Percentiles rank a stretch among this genome's conserved stretches.
Conservation (phyloP, 2,888 invertebrate genomes). For the Sarcophaga carnaria region DNA sequence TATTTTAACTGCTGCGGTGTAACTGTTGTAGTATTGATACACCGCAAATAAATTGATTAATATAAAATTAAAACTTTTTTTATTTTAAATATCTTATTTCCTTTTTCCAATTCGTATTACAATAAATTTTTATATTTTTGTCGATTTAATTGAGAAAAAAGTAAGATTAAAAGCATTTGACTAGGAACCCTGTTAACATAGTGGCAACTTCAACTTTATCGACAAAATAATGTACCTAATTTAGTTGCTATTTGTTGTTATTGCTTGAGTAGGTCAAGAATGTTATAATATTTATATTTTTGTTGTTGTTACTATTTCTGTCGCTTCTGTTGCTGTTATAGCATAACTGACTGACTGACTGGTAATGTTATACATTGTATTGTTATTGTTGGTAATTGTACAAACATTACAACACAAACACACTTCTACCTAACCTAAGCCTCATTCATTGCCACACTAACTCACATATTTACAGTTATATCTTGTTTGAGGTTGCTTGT, state of each 20-base stretch:
- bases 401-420: slow-evolving; percentile 2
- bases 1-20: slow-evolving; percentile 12
- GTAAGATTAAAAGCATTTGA: not conserved
- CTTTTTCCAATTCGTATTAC: not conserved
- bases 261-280: slow-evolving; percentile 61
- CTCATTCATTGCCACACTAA: slow-evolving; percentile 60
- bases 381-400: not conserved
- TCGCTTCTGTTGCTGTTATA: slow-evolving; percentile 14
- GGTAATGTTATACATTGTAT: not conserved
- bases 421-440: slow-evolving; percentile 42
- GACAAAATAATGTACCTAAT: slow-evolving; percentile 27
- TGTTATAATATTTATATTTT: slow-evolving; percentile 33
- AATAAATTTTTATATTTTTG: no score
- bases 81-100: not conserved
- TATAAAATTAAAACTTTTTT: not conserved
- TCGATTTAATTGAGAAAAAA: no score
- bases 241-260: slow-evolving; percentile 33
- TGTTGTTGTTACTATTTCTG: no score
- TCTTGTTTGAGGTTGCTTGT: slow-evolving; percentile 20
- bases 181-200: slow-evolving; percentile 11
- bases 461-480: slow-evolving; percentile 57
- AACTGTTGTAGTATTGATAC: slow-evolving; percentile 13
- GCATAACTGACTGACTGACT: not conserved
- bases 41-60: not conserved
- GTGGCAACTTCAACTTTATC: slow-evolving; percentile 50